phyloP scores from a whole-genome alignment of 2,888 invertebrate species.

The Hyalella azteca region DNA sequence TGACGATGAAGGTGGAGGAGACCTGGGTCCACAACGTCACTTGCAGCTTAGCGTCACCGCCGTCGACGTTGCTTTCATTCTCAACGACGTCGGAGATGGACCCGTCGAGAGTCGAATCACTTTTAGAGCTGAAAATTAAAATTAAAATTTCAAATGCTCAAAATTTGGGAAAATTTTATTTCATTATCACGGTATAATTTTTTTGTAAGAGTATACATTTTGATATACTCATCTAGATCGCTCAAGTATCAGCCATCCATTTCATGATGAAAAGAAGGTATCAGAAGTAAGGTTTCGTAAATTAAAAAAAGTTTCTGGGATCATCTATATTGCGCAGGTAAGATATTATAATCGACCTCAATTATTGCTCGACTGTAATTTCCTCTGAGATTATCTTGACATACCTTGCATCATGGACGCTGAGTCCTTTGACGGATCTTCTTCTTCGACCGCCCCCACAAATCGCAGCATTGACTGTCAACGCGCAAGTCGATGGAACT shows the following conservation, averaged over 20 bases:
- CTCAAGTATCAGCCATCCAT: too few relatives aligned
- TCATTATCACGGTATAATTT: too few relatives aligned
- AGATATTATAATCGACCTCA: too few relatives aligned
- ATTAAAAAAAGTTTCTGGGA: too few relatives aligned
- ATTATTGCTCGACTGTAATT: too few relatives aligned
- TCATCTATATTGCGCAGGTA: too few relatives aligned
- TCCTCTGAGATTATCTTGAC: too few relatives aligned
- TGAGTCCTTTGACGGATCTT: neutral
- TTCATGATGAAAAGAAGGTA: too few relatives aligned
- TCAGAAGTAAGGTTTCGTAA: too few relatives aligned
- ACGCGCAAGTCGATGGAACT: conserved; percentile 43
- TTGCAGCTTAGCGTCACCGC: conserved; percentile 39
- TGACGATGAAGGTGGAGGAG: conserved; percentile 47
- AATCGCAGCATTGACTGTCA: neutral
- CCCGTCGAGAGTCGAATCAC: neutral
- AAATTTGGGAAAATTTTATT: too few relatives aligned
- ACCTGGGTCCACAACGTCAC: conserved; percentile 42
- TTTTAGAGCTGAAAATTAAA: neutral
- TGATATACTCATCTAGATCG: too few relatives aligned
- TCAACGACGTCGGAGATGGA: neutral
- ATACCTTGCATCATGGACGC: neutral
- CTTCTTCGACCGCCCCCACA: conserved; percentile 39
- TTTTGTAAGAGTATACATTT: too few relatives aligned
- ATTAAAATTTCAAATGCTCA: neutral
- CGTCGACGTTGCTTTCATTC: neutral